phyloP scores from a whole-genome alignment of 1,140 invertebrate genomes.

The Charaxes varanes region DNA sequence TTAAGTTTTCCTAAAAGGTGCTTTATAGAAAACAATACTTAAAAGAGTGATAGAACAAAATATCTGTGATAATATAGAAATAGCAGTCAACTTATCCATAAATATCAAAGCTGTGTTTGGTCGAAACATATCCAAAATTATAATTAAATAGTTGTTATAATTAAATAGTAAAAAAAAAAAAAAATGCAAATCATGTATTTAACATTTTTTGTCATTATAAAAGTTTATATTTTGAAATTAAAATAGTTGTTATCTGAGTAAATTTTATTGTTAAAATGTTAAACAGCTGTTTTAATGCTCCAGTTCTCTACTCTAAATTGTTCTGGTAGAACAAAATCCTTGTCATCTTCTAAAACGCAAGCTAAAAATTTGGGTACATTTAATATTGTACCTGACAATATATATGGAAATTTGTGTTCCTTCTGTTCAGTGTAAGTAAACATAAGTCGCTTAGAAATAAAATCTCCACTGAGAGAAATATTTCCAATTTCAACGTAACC shows the following conservation, averaged over 20 bases:
- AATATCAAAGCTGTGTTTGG: no score
- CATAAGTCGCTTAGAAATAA: constrained; percentile 80
- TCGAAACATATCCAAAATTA: no score
- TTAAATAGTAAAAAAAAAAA: constrained; percentile 1
- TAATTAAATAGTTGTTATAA: no score
- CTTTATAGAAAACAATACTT: no score
- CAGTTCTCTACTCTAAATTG: constrained; percentile 42
- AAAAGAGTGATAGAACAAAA: no score
- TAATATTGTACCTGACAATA: constrained; percentile 78
- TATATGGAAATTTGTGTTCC: constrained; percentile 71
- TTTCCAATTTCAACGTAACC: constrained; percentile 80
- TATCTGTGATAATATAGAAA: no score
- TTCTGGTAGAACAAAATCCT: constrained; percentile 40
- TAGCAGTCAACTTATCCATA: no score
- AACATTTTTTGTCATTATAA: neutral
- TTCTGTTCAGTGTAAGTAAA: constrained; percentile 74
- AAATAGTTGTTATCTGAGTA: neutral
- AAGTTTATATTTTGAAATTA: no score
- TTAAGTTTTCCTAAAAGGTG: no score
- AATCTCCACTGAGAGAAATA: constrained; percentile 77
- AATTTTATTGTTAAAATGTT: constrained; percentile 8
- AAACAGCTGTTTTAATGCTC: constrained; percentile 20
- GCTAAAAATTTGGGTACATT: constrained; percentile 79
- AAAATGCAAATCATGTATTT: neutral
- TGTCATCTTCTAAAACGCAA: constrained; percentile 78